Base-by-base conservation (phyloP, 2,113 vertebrate species). In the Erinaceus europaeus region DNA sequence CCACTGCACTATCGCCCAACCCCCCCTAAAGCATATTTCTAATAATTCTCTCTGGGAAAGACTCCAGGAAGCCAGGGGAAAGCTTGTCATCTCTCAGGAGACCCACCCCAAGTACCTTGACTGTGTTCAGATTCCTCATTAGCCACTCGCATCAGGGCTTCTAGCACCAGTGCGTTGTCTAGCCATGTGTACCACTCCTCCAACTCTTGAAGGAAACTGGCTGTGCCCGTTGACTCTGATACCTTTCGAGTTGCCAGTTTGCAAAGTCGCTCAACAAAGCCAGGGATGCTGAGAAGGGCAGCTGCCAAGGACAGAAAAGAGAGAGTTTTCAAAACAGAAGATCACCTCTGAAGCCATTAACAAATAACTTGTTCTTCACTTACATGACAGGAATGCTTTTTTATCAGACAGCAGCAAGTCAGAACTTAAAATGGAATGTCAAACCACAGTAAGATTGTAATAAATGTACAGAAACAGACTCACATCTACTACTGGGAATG, bases 171-270 rank as follows among this genome's bases (percentile, higher is more conserved):
- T 0, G 99, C 98, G 0, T 99, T 99, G 97, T 99, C 99, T 84
- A 99, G 97, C 99, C 99, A 99, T 0, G 98, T 98, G 97, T 99
- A 99, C 99, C 99, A 99, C 79, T 99, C 99, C 81, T 99, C 99
- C 92, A 99, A 84, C 94, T 99, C 99, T 96, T 99, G 99, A 68
- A 99, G 98, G 92, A 99, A 98, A 95, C 97, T 99, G 25, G 98
- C 97, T 42, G 98, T 97, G 48, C 98, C 98, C 0, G 98, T 98
- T 27, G 98, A 98, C 94, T 99, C 99, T 1, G 99, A 98, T 34
- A 99, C 98, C 78, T 99, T 99, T 59, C 99, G 93, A 2, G 99
- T 99, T 32, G 99, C 99, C 93, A 99, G 96, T 65, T 99, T 99
- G 96, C 99, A 99, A 73, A 99, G 94, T 0, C 98, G 97, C 94